phyloP scores from a whole-genome alignment of 2,113 vertebrate species.

The Clarias gariepinus region DNA sequence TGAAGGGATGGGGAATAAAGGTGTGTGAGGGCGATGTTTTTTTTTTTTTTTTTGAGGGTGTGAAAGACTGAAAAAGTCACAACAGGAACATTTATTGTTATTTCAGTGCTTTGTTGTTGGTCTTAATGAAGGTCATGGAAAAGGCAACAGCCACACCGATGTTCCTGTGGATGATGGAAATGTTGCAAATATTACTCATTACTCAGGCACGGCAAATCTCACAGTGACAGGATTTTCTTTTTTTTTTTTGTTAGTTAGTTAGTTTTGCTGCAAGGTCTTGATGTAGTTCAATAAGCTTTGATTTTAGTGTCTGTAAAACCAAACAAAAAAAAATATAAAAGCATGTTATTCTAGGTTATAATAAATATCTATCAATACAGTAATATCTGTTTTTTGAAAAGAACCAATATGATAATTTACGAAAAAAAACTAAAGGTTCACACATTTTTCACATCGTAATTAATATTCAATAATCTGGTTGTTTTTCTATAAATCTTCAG shows the following conservation, averaged over 20 bases:
- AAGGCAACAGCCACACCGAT: constrained; percentile 15
- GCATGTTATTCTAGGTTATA: no score
- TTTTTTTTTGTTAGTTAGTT: neutral
- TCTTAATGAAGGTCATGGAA: constrained; percentile 37
- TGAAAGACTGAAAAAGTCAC: constrained; percentile 34
- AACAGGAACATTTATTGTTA: constrained; percentile 34
- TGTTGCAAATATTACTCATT: no score
- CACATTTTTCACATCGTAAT: neutral
- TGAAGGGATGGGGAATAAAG: neutral
- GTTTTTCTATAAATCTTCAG: neutral
- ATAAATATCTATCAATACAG: no score
- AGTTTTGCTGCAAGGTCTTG: neutral
- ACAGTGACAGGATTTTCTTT: neutral
- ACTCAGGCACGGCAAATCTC: no score
- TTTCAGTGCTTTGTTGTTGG: constrained; percentile 14
- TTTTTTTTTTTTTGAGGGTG: neutral
- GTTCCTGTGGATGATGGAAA: constrained; percentile 5
- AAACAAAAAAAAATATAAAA: no score
- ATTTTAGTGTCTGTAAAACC: no score
- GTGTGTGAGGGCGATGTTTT: neutral
- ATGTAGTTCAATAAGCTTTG: no score
- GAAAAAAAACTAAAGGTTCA: neutral
- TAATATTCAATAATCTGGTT: neutral
- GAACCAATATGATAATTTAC: neutral
- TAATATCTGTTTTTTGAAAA: neutral